These are phyloP conservation scores for Hippopotamus amphibius DNA, from an alignment of 2,113 vertebrate species.

Conservation along the genomic window DNA sequence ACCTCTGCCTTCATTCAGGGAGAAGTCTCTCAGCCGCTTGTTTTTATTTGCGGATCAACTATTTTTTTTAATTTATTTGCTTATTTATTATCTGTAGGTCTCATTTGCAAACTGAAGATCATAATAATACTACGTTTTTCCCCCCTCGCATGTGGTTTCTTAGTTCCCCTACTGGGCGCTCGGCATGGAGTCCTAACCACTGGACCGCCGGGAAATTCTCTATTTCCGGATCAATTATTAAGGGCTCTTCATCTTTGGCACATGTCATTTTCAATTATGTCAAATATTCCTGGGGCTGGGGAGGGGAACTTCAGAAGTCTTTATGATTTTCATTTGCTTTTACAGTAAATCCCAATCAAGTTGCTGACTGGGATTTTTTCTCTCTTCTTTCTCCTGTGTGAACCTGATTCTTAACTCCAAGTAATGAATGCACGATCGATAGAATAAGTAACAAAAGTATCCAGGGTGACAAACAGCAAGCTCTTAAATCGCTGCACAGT, in stretches of 20 bases:
- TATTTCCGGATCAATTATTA: conserved; percentile 72
- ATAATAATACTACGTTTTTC: not conserved
- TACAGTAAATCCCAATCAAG: conserved; percentile 53
- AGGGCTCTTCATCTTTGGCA: conserved; percentile 33
- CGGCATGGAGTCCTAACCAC: not conserved
- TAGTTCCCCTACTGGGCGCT: not conserved
- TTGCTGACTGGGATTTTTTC: conserved; percentile 68
- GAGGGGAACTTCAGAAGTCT: conserved; percentile 63
- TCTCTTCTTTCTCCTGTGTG: conserved; percentile 16
- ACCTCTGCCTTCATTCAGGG: not conserved
- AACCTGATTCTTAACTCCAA: conserved; percentile 74
- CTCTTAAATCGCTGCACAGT: conserved; percentile 73
- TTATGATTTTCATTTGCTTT: conserved; percentile 74
- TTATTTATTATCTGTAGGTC: not conserved
- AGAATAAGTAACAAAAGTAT: conserved; percentile 81
- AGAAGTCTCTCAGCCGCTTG: conserved; percentile 39
- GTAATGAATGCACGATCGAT: conserved; percentile 78
- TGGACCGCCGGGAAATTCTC: not conserved
- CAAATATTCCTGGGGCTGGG: conserved; percentile 56
- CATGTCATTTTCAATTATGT: conserved; percentile 65
- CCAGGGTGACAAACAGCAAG: conserved; percentile 82
- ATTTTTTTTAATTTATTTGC: not conserved
- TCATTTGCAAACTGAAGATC: not conserved
- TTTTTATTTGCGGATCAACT: conserved; percentile 66
- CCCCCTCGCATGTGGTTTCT: not conserved